Evolutionary conservation across 2,797 vertebrate genomes (phyloP).

Genomic region (Sphaeramia orbicularis): DNA sequence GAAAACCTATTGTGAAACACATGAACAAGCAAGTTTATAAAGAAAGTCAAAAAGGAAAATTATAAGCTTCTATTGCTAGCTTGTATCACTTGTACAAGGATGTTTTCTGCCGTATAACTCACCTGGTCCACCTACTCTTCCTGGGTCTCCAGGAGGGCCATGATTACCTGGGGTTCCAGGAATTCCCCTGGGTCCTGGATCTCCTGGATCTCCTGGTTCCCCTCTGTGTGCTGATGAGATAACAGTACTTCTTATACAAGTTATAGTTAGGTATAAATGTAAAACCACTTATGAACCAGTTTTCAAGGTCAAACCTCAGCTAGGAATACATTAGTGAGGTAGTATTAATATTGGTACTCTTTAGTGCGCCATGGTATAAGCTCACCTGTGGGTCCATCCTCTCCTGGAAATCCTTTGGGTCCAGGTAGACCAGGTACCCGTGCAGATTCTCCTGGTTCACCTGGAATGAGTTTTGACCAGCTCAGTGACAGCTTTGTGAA

Average conservation of each 20-base stretch:
- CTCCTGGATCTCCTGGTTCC: constrained; percentile 5
- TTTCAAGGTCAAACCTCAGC: too few relatives aligned
- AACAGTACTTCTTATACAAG: background rate
- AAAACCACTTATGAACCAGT: background rate
- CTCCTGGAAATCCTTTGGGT: constrained; percentile 72
- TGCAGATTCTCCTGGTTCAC: constrained; percentile 59
- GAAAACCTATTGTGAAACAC: constrained; percentile 44
- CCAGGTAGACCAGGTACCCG: constrained; percentile 71
- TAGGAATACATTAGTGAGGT: too few relatives aligned
- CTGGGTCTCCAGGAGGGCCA: constrained; percentile 55
- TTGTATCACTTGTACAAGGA: background rate
- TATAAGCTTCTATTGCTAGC: too few relatives aligned
- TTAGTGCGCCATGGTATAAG: background rate
- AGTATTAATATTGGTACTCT: background rate
- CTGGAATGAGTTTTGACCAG: constrained; percentile 45
- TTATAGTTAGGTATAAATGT: background rate
- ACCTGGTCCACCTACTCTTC: constrained; percentile 64
- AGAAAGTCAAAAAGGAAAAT: too few relatives aligned
- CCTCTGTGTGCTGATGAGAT: constrained; percentile 63
- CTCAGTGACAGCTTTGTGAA: background rate
- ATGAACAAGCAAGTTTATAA: background rate
- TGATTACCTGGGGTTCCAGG: constrained; percentile 37
- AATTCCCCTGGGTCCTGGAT: constrained; percentile 4
- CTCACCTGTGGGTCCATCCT: constrained; percentile 60
- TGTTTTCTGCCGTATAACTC: background rate